Evolutionary conservation across 2,113 vertebrate species (phyloP), one percentile per base, ranked within the genome.

Genomic region (Eulacestoma nigropectus): DNA sequence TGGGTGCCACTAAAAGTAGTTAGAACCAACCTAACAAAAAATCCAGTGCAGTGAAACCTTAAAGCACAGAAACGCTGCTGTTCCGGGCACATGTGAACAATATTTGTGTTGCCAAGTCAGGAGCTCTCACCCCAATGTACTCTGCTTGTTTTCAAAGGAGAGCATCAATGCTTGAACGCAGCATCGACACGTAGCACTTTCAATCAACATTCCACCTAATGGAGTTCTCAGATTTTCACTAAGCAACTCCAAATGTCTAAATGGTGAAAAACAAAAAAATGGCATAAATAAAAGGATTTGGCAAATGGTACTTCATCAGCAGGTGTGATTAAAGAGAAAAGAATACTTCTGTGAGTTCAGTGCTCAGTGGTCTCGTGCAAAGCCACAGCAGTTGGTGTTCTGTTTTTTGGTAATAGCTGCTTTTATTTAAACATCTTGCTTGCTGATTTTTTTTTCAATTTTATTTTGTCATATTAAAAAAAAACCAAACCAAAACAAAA

Each of bases 221-320:
- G 33, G 49, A 87, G 23, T 11, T 47, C 56, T 85, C 46, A 76
- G 5, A 65, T 78, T 82, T 49, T 70, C 69, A 33, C 41, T 68
- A 37, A 63, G 59, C 29, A 35, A 39, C 37, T 95, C 33, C 46
- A 75, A 30, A 22, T 67, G 41, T 52, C 57, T 77, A 89, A 79
- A 67, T 47, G 35, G n/a, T 49, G 52, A 21, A 56, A 25, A 62
- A n/a, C n/a, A n/a, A 75, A 75, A 68, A 39, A 25, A 42, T 9
- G 32, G 33, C 50, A 55, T 59, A 33, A 64, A 67, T 67, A 33
- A 70, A 90, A 68, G 16, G 12, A 84, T 79, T 85, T 92, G 30
- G 79, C n/a, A 80, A 93, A 77, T 70, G 87, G 44, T 44, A 68
- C 41, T 92, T 64, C 56, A 93, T 84, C 76, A 80, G 53, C 32